Evolutionary conservation across 2,888 invertebrate genomes (phyloP).

Genomic region (Plebejus melissa): DNA sequence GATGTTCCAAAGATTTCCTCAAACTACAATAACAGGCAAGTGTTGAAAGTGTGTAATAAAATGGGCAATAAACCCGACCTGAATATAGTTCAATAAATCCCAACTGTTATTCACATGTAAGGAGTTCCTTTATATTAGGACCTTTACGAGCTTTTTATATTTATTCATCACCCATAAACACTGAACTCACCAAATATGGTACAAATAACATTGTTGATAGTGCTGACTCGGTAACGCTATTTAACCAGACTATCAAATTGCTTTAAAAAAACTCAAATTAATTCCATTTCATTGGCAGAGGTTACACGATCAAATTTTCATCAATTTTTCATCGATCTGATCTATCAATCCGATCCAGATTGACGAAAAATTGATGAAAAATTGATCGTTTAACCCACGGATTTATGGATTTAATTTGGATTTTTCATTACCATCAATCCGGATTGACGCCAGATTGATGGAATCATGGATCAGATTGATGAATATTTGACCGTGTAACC

Average conservation of each 20-base stretch:
- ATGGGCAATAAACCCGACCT: constrained; percentile 21
- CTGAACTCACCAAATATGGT: background rate
- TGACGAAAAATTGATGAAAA: no score
- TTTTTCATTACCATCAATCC: no score
- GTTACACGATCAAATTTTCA: no score
- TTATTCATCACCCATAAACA: constrained; percentile 25
- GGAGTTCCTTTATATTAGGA: constrained; percentile 25
- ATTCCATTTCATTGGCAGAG: no score
- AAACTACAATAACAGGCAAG: constrained; percentile 1
- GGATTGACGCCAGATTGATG: no score
- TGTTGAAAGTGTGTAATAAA: constrained; percentile 23
- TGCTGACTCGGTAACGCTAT: background rate
- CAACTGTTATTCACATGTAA: constrained; percentile 24
- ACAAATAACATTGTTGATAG: background rate
- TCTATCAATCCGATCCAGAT: no score
- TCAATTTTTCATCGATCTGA: no score
- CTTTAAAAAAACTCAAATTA: no score
- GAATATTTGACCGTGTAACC: no score
- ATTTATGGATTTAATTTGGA: no score
- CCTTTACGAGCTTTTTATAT: constrained; percentile 25
- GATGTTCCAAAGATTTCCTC: background rate
- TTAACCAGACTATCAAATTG: background rate
- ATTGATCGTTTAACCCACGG: no score
- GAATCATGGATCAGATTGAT: no score
- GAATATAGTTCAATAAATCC: constrained; percentile 26